phyloP scores from a whole-genome alignment of 2,113 vertebrate species.

The Muntiacus reevesi region DNA sequence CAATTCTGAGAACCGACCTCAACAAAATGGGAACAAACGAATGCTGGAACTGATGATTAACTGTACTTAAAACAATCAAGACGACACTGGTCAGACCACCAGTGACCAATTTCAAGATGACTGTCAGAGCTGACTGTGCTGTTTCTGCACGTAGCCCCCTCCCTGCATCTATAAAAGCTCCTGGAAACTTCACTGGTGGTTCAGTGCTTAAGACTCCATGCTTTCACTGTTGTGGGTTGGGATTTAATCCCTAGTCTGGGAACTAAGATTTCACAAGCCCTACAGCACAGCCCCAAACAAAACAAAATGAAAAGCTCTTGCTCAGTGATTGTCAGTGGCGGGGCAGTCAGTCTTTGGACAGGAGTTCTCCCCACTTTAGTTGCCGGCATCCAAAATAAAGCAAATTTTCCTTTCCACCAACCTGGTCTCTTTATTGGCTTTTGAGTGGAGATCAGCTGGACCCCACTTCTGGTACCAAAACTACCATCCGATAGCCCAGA shows the following conservation, averaged over 20 bases:
- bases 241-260: background rate
- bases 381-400: background rate
- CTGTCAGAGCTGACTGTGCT: background rate
- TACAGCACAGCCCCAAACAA: background rate
- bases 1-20: background rate
- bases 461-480: background rate
- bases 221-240: background rate
- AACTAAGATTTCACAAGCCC: background rate
- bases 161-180: background rate
- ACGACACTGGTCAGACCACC: background rate
- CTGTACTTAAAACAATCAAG: background rate
- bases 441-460: background rate
- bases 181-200: background rate
- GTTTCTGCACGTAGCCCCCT: background rate
- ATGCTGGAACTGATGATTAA: background rate
- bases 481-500: rapidly evolving
- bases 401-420: background rate
- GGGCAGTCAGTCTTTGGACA: background rate
- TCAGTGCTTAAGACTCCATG: background rate
- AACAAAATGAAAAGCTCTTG: background rate
- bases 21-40: background rate
- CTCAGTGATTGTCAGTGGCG: background rate
- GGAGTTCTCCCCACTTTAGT: background rate
- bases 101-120: background rate
- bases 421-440: background rate